Evolutionary conservation across 2,888 invertebrate genomes (phyloP).

Genomic region (Idaea biselata): DNA sequence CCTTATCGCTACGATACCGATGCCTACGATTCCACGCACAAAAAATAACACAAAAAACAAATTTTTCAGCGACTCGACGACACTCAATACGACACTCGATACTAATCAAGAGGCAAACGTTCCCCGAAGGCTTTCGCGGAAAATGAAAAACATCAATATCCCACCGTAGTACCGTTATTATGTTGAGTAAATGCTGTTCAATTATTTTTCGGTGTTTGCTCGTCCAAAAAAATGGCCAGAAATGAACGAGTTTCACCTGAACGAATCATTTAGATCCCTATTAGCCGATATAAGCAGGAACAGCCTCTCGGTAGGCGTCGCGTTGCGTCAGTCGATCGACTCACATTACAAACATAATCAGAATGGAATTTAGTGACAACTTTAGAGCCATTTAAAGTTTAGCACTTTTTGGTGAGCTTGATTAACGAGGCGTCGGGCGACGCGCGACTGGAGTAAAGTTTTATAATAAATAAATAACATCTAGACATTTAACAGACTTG

Average conservation of each 20-base stretch:
- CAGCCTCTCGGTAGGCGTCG: background rate
- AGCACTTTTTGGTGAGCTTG: background rate
- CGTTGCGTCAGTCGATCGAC: background rate
- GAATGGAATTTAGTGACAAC: background rate
- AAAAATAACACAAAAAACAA: too few species aligned
- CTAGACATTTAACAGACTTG: background rate
- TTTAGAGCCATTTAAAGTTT: background rate
- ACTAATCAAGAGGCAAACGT: background rate
- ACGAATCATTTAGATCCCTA: background rate
- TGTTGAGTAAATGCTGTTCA: background rate
- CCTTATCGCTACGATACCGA: too few species aligned
- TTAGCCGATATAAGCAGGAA: background rate
- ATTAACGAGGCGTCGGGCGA: background rate
- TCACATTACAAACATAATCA: background rate
- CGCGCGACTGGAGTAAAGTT: background rate
- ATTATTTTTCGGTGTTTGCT: slow-evolving; percentile 1
- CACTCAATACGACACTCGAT: background rate
- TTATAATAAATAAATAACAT: slow-evolving; percentile 1
- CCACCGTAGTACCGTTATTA: background rate
- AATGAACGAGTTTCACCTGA: background rate
- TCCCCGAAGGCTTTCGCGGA: background rate
- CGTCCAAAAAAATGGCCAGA: background rate
- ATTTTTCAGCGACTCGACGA: too few species aligned
- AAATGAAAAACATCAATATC: background rate
- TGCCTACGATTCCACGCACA: too few species aligned